Base-by-base conservation (phyloP, 1,140 invertebrate genomes). In the Brachionus manjavacas region DNA sequence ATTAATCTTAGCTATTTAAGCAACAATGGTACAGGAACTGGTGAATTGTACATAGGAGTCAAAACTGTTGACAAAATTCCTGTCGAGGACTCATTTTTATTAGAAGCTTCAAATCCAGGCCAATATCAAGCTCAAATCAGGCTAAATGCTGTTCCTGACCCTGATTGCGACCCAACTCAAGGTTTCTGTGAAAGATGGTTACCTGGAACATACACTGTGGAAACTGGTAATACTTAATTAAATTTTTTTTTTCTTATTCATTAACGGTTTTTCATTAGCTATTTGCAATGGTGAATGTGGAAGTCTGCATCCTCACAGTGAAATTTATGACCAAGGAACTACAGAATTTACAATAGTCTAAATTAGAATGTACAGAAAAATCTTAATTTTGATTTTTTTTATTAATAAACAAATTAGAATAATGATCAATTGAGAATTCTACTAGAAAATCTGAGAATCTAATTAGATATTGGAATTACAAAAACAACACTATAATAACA, bases 211-310 rank as follows among this genome's bases (percentile, higher is more conserved):
- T 89, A 89, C 76, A 86, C 85, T 23, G 85, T 88, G 1, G 87
- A 85, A 85, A 85, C 88, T 28, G 72, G 72, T 52, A 76, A 76
- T 41, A 86, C 87, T 88, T 64, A 86, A 84, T 86, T 23, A 8
- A 1, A 25, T 31, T 74, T 31, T 52, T 35, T 31, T 72, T 52
- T 35, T 76, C 3, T 25, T 49, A 28, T 76, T 76, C n/a, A n/a
- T n/a, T n/a, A n/a, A n/a, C n/a, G n/a, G n/a, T n/a, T 64, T 23
- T 35, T 0, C 25, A 1, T 64, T n/a, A 76, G 81, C 81, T 43
- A 84, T 89, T 39, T 89, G 88, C 79, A 88, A 88, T 80, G 88
- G 88, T 31, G 88, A 89, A 80, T 89, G 88, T 84, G 88, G 88
- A 84, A 88, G 88, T 52, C 85, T 86, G 14, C 88, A 89, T 85